Conservation (phyloP, 2,888 invertebrate genomes). For the Odontothrips loti region DNA sequence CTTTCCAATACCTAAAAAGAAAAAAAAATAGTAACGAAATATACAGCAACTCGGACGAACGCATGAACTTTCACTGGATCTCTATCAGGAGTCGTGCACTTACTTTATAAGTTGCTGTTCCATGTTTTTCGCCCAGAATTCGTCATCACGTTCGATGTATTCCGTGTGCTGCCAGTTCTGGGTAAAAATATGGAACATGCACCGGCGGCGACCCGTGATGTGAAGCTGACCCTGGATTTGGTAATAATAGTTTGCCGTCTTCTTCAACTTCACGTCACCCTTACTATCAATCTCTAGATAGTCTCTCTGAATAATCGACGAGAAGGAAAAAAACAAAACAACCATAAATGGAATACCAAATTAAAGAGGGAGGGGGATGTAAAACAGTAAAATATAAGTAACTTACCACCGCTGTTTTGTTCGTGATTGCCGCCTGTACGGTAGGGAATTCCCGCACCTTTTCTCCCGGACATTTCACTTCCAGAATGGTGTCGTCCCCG, state of each 20-base stretch:
- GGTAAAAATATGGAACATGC: conserved; percentile 31
- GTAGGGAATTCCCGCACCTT: too few relatives aligned
- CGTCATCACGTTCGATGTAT: conserved; percentile 30
- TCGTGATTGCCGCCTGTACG: conserved; percentile 27
- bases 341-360: too few relatives aligned
- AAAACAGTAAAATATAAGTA: neutral
- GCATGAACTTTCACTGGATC: neutral
- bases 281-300: neutral
- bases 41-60: neutral
- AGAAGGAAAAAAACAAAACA: too few relatives aligned
- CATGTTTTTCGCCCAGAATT: conserved; percentile 32
- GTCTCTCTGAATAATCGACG: neutral
- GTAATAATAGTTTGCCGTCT: neutral
- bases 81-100: too few relatives aligned
- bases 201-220: conserved; percentile 29
- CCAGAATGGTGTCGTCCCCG: conserved; percentile 31
- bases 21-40: neutral
- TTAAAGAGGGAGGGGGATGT: neutral
- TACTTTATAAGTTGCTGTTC: conserved; percentile 30
- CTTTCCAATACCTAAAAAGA: conserved; percentile 29
- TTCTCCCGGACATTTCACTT: conserved; percentile 33
- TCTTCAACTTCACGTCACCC: neutral
- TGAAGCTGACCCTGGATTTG: conserved; percentile 34
- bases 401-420: conserved; percentile 29
- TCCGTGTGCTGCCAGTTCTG: conserved; percentile 27